Percentiles rank a stretch among this genome's conserved stretches.
Evolutionary conservation across 2,888 invertebrate genomes (phyloP).

Genomic region (Aelia acuminata): DNA sequence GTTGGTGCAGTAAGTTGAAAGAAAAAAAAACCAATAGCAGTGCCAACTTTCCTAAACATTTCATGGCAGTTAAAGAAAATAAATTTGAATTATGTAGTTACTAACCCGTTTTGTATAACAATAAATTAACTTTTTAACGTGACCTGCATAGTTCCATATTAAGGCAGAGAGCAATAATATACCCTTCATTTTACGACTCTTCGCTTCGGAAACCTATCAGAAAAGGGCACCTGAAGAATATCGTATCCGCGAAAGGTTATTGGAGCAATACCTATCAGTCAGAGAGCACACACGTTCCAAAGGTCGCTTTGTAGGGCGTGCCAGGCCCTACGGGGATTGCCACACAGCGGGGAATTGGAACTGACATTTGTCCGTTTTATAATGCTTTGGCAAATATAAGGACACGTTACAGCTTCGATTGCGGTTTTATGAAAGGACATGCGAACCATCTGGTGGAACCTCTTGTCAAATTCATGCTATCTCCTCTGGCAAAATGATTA

Average conservation of each 20-base stretch:
- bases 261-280: background rate
- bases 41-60: background rate
- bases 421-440: background rate
- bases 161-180: no score
- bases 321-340: background rate
- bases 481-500: background rate
- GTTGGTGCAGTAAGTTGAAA: background rate
- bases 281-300: background rate
- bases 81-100: background rate
- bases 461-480: background rate
- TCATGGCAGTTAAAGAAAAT: background rate
- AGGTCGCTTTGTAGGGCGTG: background rate
- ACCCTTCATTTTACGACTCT: background rate
- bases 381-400: background rate
- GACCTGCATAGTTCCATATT: background rate
- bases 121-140: background rate
- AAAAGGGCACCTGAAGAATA: conserved; percentile 45
- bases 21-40: background rate
- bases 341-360: background rate
- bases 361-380: background rate
- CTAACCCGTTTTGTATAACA: background rate
- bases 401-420: background rate
- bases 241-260: background rate
- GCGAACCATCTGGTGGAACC: background rate
- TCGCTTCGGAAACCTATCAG: background rate